A percentile compares a stretch with the other conserved stretches of the same genome.
Evolutionary conservation across 2,888 invertebrate genomes (phyloP).

Genomic region (Eupsilia transversa): DNA sequence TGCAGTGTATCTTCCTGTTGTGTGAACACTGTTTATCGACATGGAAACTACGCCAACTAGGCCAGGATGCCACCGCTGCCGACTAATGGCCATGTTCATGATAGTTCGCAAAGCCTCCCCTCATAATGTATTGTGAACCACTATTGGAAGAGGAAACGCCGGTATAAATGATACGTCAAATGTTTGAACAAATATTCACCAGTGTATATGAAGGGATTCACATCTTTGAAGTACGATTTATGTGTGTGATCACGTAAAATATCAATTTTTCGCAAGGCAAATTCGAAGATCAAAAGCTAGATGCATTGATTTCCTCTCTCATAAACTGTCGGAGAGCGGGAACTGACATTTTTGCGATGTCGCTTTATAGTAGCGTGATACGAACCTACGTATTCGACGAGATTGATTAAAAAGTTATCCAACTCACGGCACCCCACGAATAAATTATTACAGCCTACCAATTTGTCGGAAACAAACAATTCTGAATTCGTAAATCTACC

Average conservation of each 20-base stretch:
- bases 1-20: conserved; percentile 43
- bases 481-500: conserved; percentile 41
- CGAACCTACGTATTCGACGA: conserved; percentile 30
- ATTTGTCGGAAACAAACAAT: conserved; percentile 49
- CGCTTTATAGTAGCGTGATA: conserved; percentile 19
- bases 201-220: background rate
- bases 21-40: conserved; percentile 60
- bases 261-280: conserved; percentile 14
- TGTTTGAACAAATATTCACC: conserved; percentile 21
- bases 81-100: conserved; percentile 59
- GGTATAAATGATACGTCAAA: conserved; percentile 33
- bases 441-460: conserved; percentile 44
- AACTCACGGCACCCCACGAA: conserved; percentile 26
- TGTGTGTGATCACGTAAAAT: conserved; percentile 25
- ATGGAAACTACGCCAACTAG: conserved; percentile 61
- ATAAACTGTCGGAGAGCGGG: background rate
- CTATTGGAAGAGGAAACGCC: conserved; percentile 32
- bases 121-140: conserved; percentile 43
- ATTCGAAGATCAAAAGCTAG: conserved; percentile 39
- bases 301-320: conserved; percentile 37
- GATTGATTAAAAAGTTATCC: conserved; percentile 60
- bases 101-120: conserved; percentile 48
- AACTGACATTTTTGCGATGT: conserved; percentile 7
- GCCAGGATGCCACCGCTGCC: conserved; percentile 50
- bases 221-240: conserved; percentile 10